phyloP scores from a whole-genome alignment of 2,888 invertebrate species.

The Drosophila peninsularis region DNA sequence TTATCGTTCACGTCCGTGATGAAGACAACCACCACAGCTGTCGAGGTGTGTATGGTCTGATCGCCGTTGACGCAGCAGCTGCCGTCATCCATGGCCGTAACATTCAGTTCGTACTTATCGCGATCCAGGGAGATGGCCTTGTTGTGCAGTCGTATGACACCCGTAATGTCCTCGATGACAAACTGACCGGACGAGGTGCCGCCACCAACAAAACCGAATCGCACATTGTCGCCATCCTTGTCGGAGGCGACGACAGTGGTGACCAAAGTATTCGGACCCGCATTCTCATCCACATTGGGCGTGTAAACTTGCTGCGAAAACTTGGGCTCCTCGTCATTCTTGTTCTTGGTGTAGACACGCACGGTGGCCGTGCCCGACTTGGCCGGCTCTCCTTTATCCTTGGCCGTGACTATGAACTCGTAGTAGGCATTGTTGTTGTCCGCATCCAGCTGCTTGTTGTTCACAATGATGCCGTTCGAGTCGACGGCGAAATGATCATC shows the following conservation, averaged over 20 bases:
- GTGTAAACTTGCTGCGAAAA: constrained; percentile 98
- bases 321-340: constrained; percentile 98
- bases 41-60: constrained; percentile 94
- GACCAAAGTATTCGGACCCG: constrained; percentile 96
- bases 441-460: constrained; percentile 96
- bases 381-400: constrained; percentile 96
- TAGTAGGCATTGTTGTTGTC: constrained; percentile 98
- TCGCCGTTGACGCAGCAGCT: constrained; percentile 97
- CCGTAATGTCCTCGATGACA: constrained; percentile 97
- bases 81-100: constrained; percentile 98
- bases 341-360: constrained; percentile 98
- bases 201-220: constrained; percentile 96
- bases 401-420: constrained; percentile 96
- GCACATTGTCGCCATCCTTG: constrained; percentile 98
- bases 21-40: constrained; percentile 97
- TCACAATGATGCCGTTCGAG: constrained; percentile 95
- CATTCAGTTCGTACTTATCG: constrained; percentile 97
- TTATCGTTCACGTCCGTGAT: constrained; percentile 99
- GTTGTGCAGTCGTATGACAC: constrained; percentile 95
- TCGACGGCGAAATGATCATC: constrained; percentile 98
- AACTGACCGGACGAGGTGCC: constrained; percentile 96
- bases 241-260: constrained; percentile 98
- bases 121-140: constrained; percentile 94
- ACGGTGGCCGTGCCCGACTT: constrained; percentile 97
- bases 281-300: constrained; percentile 97